Evolutionary conservation across 1,140 invertebrate genomes (phyloP), one percentile per base, ranked within the genome.

Genomic region (Cydia strobilella): DNA sequence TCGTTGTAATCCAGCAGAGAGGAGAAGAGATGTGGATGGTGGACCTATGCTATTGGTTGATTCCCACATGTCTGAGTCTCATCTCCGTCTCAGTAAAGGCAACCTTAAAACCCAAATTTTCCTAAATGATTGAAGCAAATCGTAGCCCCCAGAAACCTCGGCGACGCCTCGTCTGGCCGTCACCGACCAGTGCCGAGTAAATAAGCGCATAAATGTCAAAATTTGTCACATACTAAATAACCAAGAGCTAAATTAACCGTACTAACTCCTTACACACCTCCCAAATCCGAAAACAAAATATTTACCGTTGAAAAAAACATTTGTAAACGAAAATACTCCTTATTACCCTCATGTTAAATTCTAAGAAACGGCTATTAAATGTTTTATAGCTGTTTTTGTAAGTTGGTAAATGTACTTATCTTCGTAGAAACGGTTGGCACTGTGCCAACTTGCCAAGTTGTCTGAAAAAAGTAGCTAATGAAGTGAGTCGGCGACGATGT

Each of bases 401-500:
- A 35, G 27, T 69, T 69, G 27, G 31, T 69, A 18, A 39, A 69
- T 69, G 27, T 15, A 69, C 13, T 69, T n/a, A 15, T 39, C 65
- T 69, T 69, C 65, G 65, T 69, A 69, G 65, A 69, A 69, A 18
- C 31, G 31, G 15, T 20, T 69, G 65, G 65, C 65, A 12, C n/a
- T 18, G 3, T 1, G 65, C 65, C 65, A 69, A 27, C 6, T 10
- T 69, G 42, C 42, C 42, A 69, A 39, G 65, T 39, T 69, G 65
- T 42, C 31, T 69, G 65, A 69, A 42, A 69, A 69, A 69, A 69
- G 62, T 63, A 35, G 65, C 65, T 69, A 69, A 69, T 69, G 65
- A 69, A 69, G 27, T 35, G 65, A 18, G n/a, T 3, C 0, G n/a
- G 31, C 31, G 65, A 12, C n/a, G 65, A 69, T 35, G 31, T 69